Evolutionary conservation across 2,113 vertebrate species (phyloP).

Genomic region (Uropsilus gracilis): DNA sequence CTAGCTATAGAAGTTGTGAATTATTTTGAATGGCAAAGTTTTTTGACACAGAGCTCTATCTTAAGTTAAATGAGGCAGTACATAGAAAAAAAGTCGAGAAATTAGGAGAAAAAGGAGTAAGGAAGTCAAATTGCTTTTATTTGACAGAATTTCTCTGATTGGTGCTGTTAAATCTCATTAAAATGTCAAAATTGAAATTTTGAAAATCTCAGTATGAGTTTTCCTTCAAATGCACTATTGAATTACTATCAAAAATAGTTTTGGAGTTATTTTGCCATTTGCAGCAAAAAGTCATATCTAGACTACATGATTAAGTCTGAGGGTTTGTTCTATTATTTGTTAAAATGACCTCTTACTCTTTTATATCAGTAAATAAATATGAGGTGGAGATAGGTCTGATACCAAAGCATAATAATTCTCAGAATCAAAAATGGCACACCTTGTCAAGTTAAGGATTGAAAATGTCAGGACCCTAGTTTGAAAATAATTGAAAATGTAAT

Average conservation of each 20-base stretch:
- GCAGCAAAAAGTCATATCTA: background rate
- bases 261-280: background rate
- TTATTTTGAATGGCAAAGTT: background rate
- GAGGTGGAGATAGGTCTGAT: background rate
- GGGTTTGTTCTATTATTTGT: background rate
- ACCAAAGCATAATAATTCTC: background rate
- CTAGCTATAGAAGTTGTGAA: background rate
- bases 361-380: background rate
- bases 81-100: background rate
- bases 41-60: background rate
- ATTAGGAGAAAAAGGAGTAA: background rate
- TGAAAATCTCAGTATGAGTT: background rate
- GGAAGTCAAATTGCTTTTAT: background rate
- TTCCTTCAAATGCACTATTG: background rate
- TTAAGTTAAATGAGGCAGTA: slow-evolving; percentile 14
- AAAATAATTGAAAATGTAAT: background rate
- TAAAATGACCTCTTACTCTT: background rate
- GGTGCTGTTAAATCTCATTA: background rate
- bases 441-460: background rate
- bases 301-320: background rate
- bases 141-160: background rate
- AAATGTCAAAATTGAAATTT: background rate
- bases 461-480: background rate
- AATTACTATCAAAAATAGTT: background rate
- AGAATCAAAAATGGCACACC: background rate